Conservation (phyloP, 2,888 invertebrate genomes). For the Linnaemya tessellans region DNA sequence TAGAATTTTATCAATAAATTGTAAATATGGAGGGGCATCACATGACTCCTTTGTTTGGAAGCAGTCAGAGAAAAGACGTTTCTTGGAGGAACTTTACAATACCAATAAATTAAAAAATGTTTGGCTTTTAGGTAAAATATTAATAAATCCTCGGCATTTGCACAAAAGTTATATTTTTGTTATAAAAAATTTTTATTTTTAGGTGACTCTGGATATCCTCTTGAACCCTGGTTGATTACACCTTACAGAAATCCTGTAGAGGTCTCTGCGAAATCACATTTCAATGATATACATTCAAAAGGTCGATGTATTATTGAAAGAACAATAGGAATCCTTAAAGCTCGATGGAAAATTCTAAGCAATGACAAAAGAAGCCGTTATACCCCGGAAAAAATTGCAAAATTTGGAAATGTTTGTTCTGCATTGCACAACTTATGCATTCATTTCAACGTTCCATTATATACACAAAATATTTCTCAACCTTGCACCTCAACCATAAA, state of each 20-base stretch:
- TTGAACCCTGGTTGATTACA: too few species aligned
- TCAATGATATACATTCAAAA: too few species aligned
- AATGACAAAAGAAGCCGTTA: constrained; percentile 13
- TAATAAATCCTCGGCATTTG: too few species aligned
- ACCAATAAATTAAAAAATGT: background rate
- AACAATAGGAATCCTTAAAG: background rate
- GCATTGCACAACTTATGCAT: constrained; percentile 9
- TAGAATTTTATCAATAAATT: too few species aligned
- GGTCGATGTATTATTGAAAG: background rate
- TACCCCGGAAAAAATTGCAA: background rate
- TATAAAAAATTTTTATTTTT: too few species aligned
- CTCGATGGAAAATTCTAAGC: background rate
- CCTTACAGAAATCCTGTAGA: too few species aligned
- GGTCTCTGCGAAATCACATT: too few species aligned
- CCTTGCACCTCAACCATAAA: background rate
- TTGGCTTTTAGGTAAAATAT: constrained; percentile 8
- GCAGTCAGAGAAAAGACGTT: background rate
- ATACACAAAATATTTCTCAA: background rate
- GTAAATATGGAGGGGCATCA: constrained; percentile 2
- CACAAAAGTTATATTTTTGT: background rate
- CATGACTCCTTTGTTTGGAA: constrained; percentile 19
- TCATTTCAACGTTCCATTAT: background rate
- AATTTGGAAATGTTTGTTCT: background rate
- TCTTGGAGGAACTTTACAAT: background rate
- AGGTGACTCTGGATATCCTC: constrained; percentile 9